A percentile compares a stretch with the other conserved stretches of the same genome.
Evolutionary conservation across 2,113 vertebrate species (phyloP).

Genomic region (Dicrurus megarhynchus): DNA sequence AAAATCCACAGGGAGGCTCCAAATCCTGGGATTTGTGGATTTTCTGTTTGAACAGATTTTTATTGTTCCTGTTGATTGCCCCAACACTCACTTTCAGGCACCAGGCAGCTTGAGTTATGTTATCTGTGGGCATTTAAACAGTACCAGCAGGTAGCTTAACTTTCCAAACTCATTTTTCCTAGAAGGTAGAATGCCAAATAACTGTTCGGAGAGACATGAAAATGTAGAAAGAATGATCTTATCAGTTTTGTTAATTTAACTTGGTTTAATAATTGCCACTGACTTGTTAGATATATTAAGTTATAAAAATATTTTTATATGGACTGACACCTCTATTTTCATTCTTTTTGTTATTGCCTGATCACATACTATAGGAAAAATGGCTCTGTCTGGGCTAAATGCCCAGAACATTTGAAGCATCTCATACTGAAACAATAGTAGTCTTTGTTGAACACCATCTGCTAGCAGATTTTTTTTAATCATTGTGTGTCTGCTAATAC

Average conservation of each 20-base stretch:
- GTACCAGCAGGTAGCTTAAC: constrained; percentile 54
- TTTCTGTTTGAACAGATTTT: constrained; percentile 61
- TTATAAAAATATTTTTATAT: constrained; percentile 78
- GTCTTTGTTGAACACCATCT: constrained; percentile 83
- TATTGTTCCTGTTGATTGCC: constrained; percentile 60
- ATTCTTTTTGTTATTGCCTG: constrained; percentile 71
- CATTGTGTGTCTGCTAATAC: constrained; percentile 54
- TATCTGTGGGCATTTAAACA: constrained; percentile 65
- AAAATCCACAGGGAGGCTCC: constrained; percentile 41
- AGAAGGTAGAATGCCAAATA: constrained; percentile 21
- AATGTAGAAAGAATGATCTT: constrained; percentile 23
- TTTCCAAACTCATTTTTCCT: constrained; percentile 38
- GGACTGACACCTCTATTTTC: constrained; percentile 76
- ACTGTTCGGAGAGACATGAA: constrained; percentile 19
- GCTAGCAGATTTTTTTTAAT: constrained; percentile 59
- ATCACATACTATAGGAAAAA: constrained; percentile 83
- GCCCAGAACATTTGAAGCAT: constrained; percentile 80
- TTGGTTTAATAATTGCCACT: constrained; percentile 65
- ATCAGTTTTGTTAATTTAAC: constrained; percentile 71
- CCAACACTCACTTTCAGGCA: constrained; percentile 46
- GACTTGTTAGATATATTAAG: constrained; percentile 71
- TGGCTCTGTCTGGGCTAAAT: constrained; percentile 75
- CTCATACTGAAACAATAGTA: constrained; percentile 79
- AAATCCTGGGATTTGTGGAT: constrained; percentile 55
- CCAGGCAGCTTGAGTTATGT: constrained; percentile 37